phyloP scores from a whole-genome alignment of 2,888 invertebrate genomes.

The Malthinus seriepunctatus region DNA sequence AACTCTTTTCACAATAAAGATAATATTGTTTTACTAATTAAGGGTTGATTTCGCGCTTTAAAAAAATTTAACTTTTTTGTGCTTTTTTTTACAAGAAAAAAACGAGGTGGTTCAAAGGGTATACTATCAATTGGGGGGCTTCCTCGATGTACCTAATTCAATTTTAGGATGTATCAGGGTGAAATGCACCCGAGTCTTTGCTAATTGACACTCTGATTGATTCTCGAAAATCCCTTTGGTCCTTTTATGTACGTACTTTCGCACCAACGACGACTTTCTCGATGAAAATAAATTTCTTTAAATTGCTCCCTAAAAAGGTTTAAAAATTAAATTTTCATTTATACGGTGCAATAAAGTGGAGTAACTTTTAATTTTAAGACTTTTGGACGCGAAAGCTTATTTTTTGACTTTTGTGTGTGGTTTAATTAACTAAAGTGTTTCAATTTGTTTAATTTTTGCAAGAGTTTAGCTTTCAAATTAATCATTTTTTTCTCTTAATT shows the following conservation, averaged over 20 bases:
- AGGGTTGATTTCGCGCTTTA: background rate
- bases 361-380: no score
- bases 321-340: no score
- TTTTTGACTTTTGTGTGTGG: no score
- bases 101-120: constrained; percentile 34
- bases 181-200: constrained; percentile 38
- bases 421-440: no score
- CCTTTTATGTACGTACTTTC: constrained; percentile 31
- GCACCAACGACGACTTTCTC: no score
- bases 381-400: no score
- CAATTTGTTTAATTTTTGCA: no score
- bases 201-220: constrained; percentile 51
- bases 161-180: constrained; percentile 39
- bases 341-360: no score
- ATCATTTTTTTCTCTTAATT: no score
- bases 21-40: constrained; percentile 4
- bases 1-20: constrained; percentile 15
- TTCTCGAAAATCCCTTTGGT: constrained; percentile 41
- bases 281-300: no score
- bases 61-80: background rate
- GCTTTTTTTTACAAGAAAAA: constrained; percentile 11
- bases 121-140: constrained; percentile 35
- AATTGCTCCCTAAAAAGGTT: no score
- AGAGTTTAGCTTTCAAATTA: no score
- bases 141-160: constrained; percentile 40